Percentiles rank a stretch among this genome's conserved stretches.
phyloP scores from a whole-genome alignment of 1,140 invertebrate genomes.

The Lepidurus arcticus region DNA sequence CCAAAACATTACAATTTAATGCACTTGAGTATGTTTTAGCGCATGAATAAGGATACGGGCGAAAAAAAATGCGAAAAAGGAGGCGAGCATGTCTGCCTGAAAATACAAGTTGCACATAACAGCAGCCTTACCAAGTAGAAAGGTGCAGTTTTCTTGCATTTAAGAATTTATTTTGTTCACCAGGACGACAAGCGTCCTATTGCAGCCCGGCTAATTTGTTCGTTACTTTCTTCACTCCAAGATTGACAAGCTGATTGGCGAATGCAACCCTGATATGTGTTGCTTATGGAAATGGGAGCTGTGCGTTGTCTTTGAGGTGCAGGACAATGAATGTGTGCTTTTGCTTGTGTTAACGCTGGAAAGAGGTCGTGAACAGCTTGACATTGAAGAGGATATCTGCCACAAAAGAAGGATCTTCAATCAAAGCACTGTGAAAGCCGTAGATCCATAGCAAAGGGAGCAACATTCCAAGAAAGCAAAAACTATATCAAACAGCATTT shows the following conservation, averaged over 20 bases:
- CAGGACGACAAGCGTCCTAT: constrained; percentile 1
- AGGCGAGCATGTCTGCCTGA: neutral
- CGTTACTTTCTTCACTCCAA: constrained; percentile 35
- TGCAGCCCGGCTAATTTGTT: constrained; percentile 29
- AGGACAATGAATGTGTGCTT: neutral
- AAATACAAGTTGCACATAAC: neutral
- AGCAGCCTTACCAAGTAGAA: constrained; percentile 19
- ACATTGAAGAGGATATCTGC: constrained; percentile 84
- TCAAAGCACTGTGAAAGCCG: constrained; percentile 42
- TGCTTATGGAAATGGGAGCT: constrained; percentile 32
- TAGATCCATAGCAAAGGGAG: constrained; percentile 34
- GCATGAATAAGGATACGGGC: too few species aligned
- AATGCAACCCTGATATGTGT: constrained; percentile 23
- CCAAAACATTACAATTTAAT: constrained; percentile 41
- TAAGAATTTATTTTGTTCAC: neutral
- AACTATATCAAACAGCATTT: neutral
- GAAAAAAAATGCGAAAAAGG: neutral
- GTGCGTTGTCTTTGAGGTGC: constrained; percentile 32
- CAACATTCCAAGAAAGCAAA: constrained; percentile 32
- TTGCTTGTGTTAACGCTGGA: constrained; percentile 51
- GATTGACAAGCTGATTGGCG: constrained; percentile 24
- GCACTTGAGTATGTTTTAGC: too few species aligned
- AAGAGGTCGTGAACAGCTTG: constrained; percentile 85
- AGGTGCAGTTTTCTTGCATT: neutral
- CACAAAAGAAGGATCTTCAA: constrained; percentile 50